phyloP scores from a whole-genome alignment of 2,797 vertebrate species.

The Garrulus glandarius region DNA sequence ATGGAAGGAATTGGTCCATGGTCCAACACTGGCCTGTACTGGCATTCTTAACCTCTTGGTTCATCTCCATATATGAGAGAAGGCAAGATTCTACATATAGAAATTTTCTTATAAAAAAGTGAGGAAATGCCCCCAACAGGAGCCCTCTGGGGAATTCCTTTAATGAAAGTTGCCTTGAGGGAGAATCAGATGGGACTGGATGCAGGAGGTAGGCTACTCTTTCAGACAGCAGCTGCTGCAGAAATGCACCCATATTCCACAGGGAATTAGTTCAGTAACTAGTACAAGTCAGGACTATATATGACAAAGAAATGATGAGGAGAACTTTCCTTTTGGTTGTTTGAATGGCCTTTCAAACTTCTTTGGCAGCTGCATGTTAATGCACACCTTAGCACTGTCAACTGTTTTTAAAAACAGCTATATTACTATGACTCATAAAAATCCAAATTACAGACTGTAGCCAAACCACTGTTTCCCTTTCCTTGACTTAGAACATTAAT shows the following conservation, averaged over 20 bases:
- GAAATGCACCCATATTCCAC: not conserved
- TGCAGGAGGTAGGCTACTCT: not conserved
- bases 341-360: not conserved
- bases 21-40: not conserved
- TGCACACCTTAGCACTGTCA: not conserved
- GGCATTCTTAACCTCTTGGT: not conserved
- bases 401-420: not conserved
- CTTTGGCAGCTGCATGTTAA: not conserved
- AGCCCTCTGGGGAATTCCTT: not conserved
- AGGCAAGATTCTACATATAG: not conserved
- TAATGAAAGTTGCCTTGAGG: not conserved
- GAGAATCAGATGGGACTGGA: not conserved
- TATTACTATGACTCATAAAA: not conserved
- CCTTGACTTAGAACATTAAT: not conserved
- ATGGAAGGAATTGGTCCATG: not conserved
- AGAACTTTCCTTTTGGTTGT: not conserved
- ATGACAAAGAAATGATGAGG: not conserved
- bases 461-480: not conserved
- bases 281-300: not conserved
- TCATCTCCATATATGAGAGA: not conserved
- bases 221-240: not conserved
- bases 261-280: not conserved
- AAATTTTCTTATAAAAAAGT: not conserved
- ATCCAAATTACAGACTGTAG: not conserved
- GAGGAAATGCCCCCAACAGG: not conserved